Evolutionary conservation across 2,888 invertebrate genomes (phyloP).

Genomic region (Pyralis farinalis): DNA sequence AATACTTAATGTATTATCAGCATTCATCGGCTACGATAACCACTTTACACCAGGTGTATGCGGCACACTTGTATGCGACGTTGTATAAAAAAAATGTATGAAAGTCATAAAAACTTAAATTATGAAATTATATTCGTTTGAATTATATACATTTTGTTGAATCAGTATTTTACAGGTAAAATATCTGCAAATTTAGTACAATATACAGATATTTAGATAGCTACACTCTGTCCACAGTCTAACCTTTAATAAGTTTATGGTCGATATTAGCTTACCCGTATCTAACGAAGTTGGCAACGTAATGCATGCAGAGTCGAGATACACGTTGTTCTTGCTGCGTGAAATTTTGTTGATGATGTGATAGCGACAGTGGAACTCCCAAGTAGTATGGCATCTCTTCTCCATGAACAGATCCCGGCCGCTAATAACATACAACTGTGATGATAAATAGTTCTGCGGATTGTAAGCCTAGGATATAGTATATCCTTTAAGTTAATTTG

Average conservation of each 20-base stretch:
- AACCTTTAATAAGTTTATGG: not conserved
- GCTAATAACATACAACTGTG: slow-evolving; percentile 56
- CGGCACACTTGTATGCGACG: too few species aligned
- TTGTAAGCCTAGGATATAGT: slow-evolving; percentile 5
- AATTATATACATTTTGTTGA: too few species aligned
- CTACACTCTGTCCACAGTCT: not conserved
- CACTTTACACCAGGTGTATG: too few species aligned
- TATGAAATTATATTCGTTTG: too few species aligned
- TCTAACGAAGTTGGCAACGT: slow-evolving; percentile 92
- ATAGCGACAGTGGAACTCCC: slow-evolving; percentile 87
- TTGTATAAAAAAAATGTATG: too few species aligned
- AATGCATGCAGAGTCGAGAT: slow-evolving; percentile 89
- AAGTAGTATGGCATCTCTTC: slow-evolving; percentile 93
- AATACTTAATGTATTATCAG: too few species aligned
- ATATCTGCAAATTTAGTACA: too few species aligned
- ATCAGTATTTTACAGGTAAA: too few species aligned
- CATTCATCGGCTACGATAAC: too few species aligned
- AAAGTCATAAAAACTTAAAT: too few species aligned
- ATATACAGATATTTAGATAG: too few species aligned
- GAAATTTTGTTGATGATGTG: slow-evolving; percentile 86
- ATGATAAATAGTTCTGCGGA: slow-evolving; percentile 7
- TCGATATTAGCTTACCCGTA: slow-evolving; percentile 85
- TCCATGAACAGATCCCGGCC: slow-evolving; percentile 90
- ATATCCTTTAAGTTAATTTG: slow-evolving; percentile 8
- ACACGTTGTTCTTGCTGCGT: slow-evolving; percentile 88